Evolutionary conservation across 2,113 vertebrate genomes (phyloP), one percentile per base, ranked within the genome.

Genomic region (Octodon degus): DNA sequence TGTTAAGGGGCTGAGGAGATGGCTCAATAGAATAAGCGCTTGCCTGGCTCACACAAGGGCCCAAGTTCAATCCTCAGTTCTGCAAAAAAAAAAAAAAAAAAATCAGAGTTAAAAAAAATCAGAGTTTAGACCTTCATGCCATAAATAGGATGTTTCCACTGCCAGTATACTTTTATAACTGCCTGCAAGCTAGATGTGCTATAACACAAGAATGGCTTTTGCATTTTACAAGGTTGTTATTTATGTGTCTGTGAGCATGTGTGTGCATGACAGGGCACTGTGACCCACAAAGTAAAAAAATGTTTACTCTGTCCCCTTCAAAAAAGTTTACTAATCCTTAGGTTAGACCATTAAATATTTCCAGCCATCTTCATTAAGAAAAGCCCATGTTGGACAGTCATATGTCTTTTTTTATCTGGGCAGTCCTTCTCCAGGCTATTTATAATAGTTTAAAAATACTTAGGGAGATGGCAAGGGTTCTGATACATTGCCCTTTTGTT

Each of bases 361-460:
- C 63, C 19, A 70, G 40, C 27, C 43, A 87, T 3, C 70, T 89
- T 91, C 55, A 77, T 81, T 83, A 89, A 95, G 68, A 95, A 84
- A 95, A 87, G 22, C 53, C 72, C 50, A 25, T 85, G 47, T 93
- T 88, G n/a, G 97, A 68, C 40, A 95, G 53, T 96, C 58, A 83
- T 53, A 5, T 72, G 60, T n/a, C 47, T 37, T 93, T 83, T 93
- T 37, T 77, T 37, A 50, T 94, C 67, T 65, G 19, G 92, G 53
- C 6, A 4, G n/a, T 88, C 68, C 27, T 72, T 95, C 81, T 86
- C 50, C 76, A 84, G 24, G 50, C 55, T 90, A 55, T 72, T 96
- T 86, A 60, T 92, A 88, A 50, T 88, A 86, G 47, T 81, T 96
- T 79, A 55, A 84, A 87, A 81, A 95, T 94, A 86, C 32, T 47